Evolutionary conservation across 2,888 invertebrate species (phyloP).

Genomic region (Orthosia incerta): DNA sequence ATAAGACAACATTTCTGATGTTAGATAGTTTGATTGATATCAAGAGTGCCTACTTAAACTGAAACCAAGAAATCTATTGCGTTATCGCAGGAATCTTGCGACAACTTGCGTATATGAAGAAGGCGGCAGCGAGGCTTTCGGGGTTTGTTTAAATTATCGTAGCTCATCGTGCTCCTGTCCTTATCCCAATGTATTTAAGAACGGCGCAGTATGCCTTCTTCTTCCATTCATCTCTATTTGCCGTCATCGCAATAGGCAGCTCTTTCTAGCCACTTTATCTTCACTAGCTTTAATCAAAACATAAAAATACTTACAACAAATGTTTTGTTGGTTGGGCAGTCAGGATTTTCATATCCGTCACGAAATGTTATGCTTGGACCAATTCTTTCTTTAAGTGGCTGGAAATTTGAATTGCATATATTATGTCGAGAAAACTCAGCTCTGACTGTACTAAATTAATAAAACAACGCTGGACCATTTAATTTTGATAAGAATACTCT

Average conservation of each 20-base stretch:
- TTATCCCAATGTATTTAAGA: background rate
- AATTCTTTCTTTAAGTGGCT: background rate
- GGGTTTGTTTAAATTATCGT: too few species aligned
- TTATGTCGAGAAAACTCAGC: background rate
- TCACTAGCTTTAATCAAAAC: background rate
- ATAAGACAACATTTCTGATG: too few species aligned
- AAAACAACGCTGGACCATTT: background rate
- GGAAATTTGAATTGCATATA: background rate
- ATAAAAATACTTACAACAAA: constrained; percentile 5
- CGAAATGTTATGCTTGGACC: background rate
- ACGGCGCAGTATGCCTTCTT: background rate
- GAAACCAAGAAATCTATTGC: too few species aligned
- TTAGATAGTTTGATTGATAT: too few species aligned
- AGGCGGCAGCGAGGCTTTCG: background rate
- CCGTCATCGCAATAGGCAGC: background rate
- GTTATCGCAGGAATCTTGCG: background rate
- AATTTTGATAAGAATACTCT: background rate
- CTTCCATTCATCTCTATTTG: background rate
- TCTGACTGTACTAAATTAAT: too few species aligned
- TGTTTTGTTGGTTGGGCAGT: constrained; percentile 6
- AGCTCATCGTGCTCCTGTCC: too few species aligned
- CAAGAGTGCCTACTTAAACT: too few species aligned
- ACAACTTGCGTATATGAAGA: background rate
- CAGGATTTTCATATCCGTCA: background rate
- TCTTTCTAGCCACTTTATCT: background rate